Conservation (phyloP, 2,888 invertebrate genomes). For the Allophyes oxyacanthae region DNA sequence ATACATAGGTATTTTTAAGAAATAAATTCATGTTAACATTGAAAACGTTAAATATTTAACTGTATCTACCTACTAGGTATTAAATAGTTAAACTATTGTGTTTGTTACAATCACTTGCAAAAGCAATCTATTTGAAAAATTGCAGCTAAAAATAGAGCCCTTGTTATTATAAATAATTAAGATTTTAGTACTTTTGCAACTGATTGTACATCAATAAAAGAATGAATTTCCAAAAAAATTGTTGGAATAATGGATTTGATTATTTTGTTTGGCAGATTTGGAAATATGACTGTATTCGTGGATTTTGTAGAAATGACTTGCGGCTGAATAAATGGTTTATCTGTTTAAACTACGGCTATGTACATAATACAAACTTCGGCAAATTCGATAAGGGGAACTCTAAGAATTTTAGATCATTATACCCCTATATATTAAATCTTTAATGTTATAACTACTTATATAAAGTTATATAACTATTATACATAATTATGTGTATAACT, state of each 20-base stretch:
- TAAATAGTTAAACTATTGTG: constrained; percentile 15
- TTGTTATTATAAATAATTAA: constrained; percentile 16
- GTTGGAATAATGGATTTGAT: constrained; percentile 17
- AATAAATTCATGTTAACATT: constrained; percentile 18
- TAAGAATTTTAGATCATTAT: constrained; percentile 26
- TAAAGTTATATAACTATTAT: constrained; percentile 47
- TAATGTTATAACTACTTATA: constrained; percentile 53
- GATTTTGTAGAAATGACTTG: constrained; percentile 4
- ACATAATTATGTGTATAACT: constrained; percentile 60
- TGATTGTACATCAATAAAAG: constrained; percentile 20
- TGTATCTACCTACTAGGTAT: constrained; percentile 6
- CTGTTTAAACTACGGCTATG: constrained; percentile 24
- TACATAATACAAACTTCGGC: constrained; percentile 42
- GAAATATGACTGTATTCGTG: background rate
- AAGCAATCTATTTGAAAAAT: constrained; percentile 11
- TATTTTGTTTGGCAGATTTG: constrained; percentile 1
- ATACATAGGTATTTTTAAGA: constrained; percentile 18
- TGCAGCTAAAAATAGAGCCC: constrained; percentile 8
- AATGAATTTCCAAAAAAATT: background rate
- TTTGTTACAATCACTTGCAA: constrained; percentile 34
- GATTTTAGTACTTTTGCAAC: constrained; percentile 31
- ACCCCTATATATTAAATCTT: constrained; percentile 41
- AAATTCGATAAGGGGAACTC: constrained; percentile 22
- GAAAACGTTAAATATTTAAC: constrained; percentile 38
- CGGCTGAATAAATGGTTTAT: constrained; percentile 8